Conservation (phyloP, 2,888 invertebrate species). For the Salticus scenicus region DNA sequence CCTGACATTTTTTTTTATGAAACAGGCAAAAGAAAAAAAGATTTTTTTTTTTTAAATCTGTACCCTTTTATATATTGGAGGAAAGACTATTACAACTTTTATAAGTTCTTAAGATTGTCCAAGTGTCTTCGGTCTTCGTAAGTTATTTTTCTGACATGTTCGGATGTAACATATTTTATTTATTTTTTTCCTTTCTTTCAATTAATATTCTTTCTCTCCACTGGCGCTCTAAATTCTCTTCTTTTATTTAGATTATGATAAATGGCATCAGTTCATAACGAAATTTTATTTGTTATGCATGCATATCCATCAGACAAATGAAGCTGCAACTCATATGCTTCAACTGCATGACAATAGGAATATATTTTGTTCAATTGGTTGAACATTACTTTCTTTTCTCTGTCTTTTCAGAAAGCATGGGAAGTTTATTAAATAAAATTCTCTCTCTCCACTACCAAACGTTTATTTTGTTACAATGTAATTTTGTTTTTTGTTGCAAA, state of each 20-base stretch:
- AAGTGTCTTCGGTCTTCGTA: constrained; percentile 51
- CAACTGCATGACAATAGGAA: constrained; percentile 46
- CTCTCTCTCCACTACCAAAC: background rate
- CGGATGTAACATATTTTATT: constrained; percentile 46
- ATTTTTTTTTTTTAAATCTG: too few species aligned
- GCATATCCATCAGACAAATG: constrained; percentile 45
- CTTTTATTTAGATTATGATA: constrained; percentile 63
- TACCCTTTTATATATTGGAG: constrained; percentile 10
- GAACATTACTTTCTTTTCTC: constrained; percentile 17
- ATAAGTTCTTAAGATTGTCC: constrained; percentile 51
- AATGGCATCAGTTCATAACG: constrained; percentile 55
- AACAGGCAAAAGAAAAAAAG: constrained; percentile 33
- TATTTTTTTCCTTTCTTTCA: constrained; percentile 11
- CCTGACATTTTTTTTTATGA: constrained; percentile 33
- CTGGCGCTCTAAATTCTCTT: constrained; percentile 15
- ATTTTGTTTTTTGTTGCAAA: constrained; percentile 7
- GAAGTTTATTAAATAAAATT: constrained; percentile 39
- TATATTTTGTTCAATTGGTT: constrained; percentile 6
- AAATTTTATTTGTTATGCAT: constrained; percentile 65
- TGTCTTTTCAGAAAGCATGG: background rate
- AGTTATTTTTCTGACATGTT: constrained; percentile 53
- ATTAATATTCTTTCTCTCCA: background rate
- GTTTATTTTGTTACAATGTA: constrained; percentile 44
- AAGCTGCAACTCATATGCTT: constrained; percentile 48
- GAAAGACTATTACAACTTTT: constrained; percentile 59